Conservation (phyloP, 2,113 vertebrate genomes). For the Sminthopsis crassicaudata region DNA sequence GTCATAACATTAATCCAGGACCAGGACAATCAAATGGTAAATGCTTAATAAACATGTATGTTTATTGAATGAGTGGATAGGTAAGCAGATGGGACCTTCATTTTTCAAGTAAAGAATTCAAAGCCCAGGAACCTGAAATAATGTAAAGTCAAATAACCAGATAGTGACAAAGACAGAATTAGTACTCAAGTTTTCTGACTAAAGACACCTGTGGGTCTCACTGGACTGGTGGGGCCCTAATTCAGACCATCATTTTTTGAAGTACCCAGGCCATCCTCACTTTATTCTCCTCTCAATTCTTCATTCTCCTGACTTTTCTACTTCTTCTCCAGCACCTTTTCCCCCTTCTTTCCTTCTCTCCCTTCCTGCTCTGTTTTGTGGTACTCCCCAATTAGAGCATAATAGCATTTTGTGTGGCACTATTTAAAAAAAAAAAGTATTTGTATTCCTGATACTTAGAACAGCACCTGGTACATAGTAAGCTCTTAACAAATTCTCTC, state of each 20-base stretch:
- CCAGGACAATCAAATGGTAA: background rate
- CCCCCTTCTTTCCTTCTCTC: background rate
- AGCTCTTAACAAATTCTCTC: background rate
- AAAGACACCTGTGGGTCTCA: background rate
- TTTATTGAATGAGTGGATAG: background rate
- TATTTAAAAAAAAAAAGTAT: background rate
- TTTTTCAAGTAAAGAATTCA: background rate
- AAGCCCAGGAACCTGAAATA: background rate
- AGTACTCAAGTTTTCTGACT: background rate
- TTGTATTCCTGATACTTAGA: background rate
- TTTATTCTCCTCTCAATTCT: background rate
- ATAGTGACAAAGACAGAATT: background rate
- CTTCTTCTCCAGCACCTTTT: background rate
- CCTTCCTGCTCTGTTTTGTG: background rate
- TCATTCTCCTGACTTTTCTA: background rate
- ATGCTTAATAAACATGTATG: background rate
- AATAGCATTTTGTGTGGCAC: background rate
- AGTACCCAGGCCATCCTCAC: background rate
- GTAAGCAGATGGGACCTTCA: background rate
- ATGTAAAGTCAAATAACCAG: background rate
- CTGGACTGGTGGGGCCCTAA: background rate
- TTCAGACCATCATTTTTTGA: background rate
- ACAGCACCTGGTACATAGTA: background rate
- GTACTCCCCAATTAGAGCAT: background rate
- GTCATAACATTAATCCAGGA: background rate